Evolutionary conservation across 2,113 vertebrate genomes (phyloP), one percentile per base, ranked within the genome.

Genomic region (Rattus norvegicus): DNA sequence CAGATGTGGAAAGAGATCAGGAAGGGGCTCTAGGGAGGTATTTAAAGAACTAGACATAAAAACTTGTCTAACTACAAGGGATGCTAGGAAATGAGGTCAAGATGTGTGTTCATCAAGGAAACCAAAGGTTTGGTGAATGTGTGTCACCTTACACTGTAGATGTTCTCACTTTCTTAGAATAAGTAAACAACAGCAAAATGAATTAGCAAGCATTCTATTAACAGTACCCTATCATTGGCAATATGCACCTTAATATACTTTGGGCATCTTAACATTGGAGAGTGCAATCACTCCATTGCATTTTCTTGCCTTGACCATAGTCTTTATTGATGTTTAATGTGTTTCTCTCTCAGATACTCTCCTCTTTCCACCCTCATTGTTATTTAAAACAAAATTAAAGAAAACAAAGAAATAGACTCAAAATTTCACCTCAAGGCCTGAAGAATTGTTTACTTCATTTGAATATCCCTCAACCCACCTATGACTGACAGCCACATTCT

Each of bases 21-120:
- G 19, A 24, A 95, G n/a, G 49, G 39, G 26, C 47, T 94, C 8
- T 47, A 72, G 11, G 47, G 30, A 88, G 19, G 6, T 33, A n/a
- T 65, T 91, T 92, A 36, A 77, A 59, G 5, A 80, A 2, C 12
- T 61, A 92, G 54, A 33, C 6, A n/a, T 69, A 84, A 95, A 84
- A 49, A 87, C n/a, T 84, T 63, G 81, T 26, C 16, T 83, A 20
- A 86, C 47, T 69, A 19, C 49, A 65, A 54, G 59, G 33, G 20
- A 92, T 72, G 7, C 54, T 77, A 43, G 22, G 24, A 91, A 96
- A 83, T 93, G 8, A 61, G 49, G 59, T 91, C 19, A 92, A 86
- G 39, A 1, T 59, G 20, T 56, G 7, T 81, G 28, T 73, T 93
- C 1, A 39, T 7, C 13, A 36, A 81, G 20, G 36, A 22, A 54